Evolutionary conservation across 37 sponge, comb jelly and placozoan genomes (phyloP), one percentile per base, ranked within the genome.

Genomic region (Dysidea cf. avara): DNA sequence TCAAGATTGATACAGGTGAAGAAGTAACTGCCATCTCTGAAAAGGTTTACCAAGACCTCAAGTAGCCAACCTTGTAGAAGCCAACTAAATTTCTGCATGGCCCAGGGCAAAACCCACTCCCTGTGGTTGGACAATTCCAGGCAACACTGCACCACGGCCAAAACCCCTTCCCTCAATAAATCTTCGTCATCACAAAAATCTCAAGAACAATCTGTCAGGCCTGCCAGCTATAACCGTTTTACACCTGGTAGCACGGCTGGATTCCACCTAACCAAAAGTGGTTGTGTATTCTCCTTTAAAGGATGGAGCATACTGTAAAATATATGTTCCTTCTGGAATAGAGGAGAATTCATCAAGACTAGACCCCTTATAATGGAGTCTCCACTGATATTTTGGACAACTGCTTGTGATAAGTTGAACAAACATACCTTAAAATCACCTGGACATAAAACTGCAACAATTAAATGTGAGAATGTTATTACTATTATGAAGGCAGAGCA

Each of bases 401-500:
- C 59, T 29, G 75, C 83, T 33, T 33, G 32, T 28, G 83, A 82
- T 35, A 66, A 30, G 20, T 20, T 74, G 3, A 1, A 21, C 22
- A 47, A 68, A 13, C 83, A 82, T n/a, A n/a, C n/a, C n/a, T n/a
- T n/a, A n/a, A n/a, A n/a, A n/a, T n/a, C n/a, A n/a, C n/a, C n/a
- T n/a, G n/a, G n/a, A n/a, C n/a, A n/a, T n/a, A n/a, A n/a, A n/a
- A n/a, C n/a, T n/a, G n/a, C n/a, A n/a, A n/a, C n/a, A n/a, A n/a
- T n/a, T n/a, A n/a, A n/a, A n/a, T n/a, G n/a, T n/a, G n/a, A n/a
- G n/a, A n/a, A n/a, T n/a, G n/a, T n/a, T n/a, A n/a, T n/a, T n/a
- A n/a, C n/a, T n/a, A n/a, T n/a, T n/a, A n/a, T n/a, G n/a, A n/a
- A n/a, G n/a, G n/a, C n/a, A n/a, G n/a, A n/a, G n/a, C n/a, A n/a